phyloP scores from a whole-genome alignment of 2,113 vertebrate genomes.

The Ciconia stormi region DNA sequence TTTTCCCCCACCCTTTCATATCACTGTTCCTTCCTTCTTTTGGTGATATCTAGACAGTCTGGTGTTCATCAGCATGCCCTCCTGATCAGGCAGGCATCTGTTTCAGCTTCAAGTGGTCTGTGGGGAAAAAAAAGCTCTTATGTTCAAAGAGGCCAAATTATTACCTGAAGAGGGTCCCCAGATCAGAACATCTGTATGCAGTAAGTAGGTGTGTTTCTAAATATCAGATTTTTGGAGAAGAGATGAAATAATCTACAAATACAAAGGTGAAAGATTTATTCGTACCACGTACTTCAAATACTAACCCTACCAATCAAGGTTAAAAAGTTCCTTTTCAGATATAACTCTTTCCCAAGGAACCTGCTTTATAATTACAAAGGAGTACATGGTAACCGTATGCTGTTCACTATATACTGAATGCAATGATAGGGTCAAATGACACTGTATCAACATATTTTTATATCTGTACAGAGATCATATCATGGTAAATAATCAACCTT shows the following conservation, averaged over 20 bases:
- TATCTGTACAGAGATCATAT: not conserved
- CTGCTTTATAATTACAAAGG: not conserved
- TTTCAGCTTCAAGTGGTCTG: not conserved
- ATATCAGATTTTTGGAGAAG: not conserved
- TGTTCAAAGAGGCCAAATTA: not conserved
- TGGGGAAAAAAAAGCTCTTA: not conserved
- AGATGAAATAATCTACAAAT: not conserved
- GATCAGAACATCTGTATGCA: not conserved
- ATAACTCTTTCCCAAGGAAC: not conserved
- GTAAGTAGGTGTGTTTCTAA: not conserved
- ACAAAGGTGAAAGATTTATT: not conserved
- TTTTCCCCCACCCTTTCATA: not conserved
- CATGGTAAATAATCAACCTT: not conserved
- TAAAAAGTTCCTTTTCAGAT: not conserved
- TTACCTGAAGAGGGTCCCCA: not conserved
- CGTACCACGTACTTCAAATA: not conserved
- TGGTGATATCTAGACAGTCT: not conserved
- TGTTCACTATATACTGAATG: not conserved
- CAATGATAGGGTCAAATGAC: not conserved
- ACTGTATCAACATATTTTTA: not conserved
- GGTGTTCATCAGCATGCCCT: conserved; percentile 4
- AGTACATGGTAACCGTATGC: not conserved
- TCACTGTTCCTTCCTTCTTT: not conserved
- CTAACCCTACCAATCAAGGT: not conserved
- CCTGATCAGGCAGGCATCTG: not conserved